Evolutionary conservation across 2,113 vertebrate genomes (phyloP).

Genomic region (Carettochelys insculpta): DNA sequence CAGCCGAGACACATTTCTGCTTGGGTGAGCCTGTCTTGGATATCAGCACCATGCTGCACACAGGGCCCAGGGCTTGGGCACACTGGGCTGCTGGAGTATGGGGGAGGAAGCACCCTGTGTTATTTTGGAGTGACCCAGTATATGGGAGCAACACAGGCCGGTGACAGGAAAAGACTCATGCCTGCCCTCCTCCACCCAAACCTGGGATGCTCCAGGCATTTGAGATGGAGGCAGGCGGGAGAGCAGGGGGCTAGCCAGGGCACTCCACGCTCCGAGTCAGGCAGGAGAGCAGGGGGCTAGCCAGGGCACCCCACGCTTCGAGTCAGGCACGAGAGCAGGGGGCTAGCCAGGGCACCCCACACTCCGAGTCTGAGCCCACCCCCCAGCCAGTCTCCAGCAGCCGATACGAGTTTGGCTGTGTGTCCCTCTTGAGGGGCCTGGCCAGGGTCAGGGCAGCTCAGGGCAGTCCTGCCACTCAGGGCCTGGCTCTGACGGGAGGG

Average conservation of each 20-base stretch:
- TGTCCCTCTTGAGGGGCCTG: background rate
- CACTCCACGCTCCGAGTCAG: rapidly evolving
- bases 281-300: background rate
- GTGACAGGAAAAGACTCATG: background rate
- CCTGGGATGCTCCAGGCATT: background rate
- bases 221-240: rapidly evolving
- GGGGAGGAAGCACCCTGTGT: background rate
- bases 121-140: background rate
- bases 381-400: background rate
- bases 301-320: rapidly evolving
- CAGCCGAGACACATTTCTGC: background rate
- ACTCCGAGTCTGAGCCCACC: rapidly evolving
- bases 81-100: background rate
- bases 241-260: background rate
- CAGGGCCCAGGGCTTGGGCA: background rate
- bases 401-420: background rate
- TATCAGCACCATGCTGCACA: background rate
- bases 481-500: background rate
- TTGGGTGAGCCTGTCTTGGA: background rate
- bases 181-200: too few species aligned
- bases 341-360: background rate
- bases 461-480: background rate
- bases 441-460: background rate
- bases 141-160: background rate
- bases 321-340: rapidly evolving